A percentile compares a stretch with the other conserved stretches of the same genome.
Conservation (phyloP, 2,888 invertebrate genomes). For the Oligia fasciuncula region DNA sequence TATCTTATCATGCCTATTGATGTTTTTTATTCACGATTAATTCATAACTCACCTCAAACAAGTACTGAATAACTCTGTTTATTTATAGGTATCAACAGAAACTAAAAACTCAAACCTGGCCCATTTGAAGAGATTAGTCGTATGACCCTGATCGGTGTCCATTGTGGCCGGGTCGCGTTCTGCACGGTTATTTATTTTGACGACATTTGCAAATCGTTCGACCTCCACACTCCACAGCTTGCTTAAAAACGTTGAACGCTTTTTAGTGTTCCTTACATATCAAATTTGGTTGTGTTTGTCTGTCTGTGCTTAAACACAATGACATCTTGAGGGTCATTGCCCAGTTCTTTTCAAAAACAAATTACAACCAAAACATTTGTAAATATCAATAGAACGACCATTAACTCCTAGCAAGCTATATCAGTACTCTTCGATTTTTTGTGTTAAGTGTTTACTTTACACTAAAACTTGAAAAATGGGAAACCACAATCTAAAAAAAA, state of each 20-base stretch:
- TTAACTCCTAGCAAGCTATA: background rate
- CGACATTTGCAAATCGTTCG: slow-evolving; percentile 48
- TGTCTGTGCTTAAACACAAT: background rate
- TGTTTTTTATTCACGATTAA: background rate
- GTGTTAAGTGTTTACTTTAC: too few relatives aligned
- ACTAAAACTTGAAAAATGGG: too few relatives aligned
- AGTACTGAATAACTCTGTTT: background rate
- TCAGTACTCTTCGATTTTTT: too few relatives aligned
- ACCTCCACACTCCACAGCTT: slow-evolving; percentile 12
- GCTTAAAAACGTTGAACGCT: slow-evolving; percentile 16
- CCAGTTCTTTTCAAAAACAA: background rate
- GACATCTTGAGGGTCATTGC: background rate
- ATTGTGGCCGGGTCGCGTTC: slow-evolving; percentile 62
- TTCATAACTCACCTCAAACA: background rate
- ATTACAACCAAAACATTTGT: background rate
- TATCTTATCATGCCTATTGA: background rate
- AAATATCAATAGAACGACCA: background rate
- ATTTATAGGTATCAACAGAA: background rate
- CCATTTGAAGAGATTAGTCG: slow-evolving; percentile 66
- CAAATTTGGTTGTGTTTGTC: background rate
- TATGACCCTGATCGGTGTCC: slow-evolving; percentile 67
- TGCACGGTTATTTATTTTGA: slow-evolving; percentile 62
- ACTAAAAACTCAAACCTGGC: background rate
- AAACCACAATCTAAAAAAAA: too few relatives aligned
- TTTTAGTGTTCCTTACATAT: slow-evolving; percentile 1